Evolutionary conservation across 2,797 vertebrate genomes (phyloP).

Genomic region (Hoplostethus atlanticus): DNA sequence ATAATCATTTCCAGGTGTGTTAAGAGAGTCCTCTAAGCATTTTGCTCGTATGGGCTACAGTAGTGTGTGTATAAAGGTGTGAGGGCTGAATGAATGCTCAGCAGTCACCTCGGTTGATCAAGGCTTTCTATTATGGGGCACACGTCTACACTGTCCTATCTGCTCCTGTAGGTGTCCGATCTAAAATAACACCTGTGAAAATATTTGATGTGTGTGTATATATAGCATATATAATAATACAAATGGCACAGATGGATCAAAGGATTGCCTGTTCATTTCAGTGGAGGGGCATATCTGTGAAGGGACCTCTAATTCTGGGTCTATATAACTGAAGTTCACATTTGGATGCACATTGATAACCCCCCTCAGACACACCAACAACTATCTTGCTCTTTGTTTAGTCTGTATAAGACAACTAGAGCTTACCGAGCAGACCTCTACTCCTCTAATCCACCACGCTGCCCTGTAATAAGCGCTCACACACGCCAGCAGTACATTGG

Average conservation of each 20-base stretch:
- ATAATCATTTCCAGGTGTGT: slow-evolving; percentile 5
- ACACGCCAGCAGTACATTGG: neutral
- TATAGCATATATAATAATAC: neutral
- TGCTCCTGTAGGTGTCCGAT: neutral
- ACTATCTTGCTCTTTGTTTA: slow-evolving; percentile 53
- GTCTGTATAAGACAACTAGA: slow-evolving; percentile 32
- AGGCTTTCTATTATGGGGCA: too few relatives aligned
- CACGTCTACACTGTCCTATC: neutral
- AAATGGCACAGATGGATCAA: too few relatives aligned
- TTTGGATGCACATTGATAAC: slow-evolving; percentile 42
- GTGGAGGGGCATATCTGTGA: too few relatives aligned
- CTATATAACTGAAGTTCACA: slow-evolving; percentile 31
- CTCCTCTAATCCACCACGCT: slow-evolving; percentile 48
- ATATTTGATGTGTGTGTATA: neutral
- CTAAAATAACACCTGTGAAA: neutral
- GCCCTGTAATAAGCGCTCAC: slow-evolving; percentile 37
- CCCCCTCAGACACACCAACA: slow-evolving; percentile 25
- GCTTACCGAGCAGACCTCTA: neutral
- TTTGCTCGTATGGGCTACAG: too few relatives aligned
- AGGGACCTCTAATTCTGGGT: too few relatives aligned
- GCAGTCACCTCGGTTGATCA: neutral
- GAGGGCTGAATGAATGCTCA: neutral
- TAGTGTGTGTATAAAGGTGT: neutral
- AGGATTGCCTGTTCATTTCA: too few relatives aligned
- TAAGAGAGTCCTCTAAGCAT: neutral